Conservation (phyloP, 35 echinoderm and acorn worm genomes). For the Hemicentrotus pulcherrimus region DNA sequence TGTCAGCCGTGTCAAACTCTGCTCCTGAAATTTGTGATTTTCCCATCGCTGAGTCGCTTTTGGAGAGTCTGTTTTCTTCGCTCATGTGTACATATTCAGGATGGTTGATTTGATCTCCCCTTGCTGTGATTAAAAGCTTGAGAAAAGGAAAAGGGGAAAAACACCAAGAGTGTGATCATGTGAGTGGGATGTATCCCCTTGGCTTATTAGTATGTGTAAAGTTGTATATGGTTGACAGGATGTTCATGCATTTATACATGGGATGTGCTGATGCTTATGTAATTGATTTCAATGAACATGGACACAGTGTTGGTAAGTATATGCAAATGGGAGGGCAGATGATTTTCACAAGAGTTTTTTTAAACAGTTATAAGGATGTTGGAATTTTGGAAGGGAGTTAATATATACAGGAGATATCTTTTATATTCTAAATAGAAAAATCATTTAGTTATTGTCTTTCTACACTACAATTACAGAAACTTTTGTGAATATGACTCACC, state of each 20-base stretch:
- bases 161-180: neutral
- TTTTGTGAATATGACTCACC: no score
- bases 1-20: neutral
- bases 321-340: no score
- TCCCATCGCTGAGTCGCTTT: neutral
- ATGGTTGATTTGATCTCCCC: neutral
- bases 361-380: neutral
- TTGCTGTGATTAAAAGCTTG: neutral
- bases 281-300: neutral
- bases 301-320: neutral
- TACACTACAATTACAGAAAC: no score
- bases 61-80: neutral
- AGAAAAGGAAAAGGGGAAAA: neutral
- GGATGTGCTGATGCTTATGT: neutral
- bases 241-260: neutral
- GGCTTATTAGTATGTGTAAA: conserved; percentile 14
- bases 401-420: neutral
- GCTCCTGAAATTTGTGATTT: neutral
- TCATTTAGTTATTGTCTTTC: no score
- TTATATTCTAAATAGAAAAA: no score
- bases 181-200: neutral
- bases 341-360: neutral
- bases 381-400: neutral
- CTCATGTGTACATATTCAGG: conserved; percentile 24
- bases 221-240: neutral